phyloP scores from a whole-genome alignment of 2,113 vertebrate species.

The Isichthys henryi region DNA sequence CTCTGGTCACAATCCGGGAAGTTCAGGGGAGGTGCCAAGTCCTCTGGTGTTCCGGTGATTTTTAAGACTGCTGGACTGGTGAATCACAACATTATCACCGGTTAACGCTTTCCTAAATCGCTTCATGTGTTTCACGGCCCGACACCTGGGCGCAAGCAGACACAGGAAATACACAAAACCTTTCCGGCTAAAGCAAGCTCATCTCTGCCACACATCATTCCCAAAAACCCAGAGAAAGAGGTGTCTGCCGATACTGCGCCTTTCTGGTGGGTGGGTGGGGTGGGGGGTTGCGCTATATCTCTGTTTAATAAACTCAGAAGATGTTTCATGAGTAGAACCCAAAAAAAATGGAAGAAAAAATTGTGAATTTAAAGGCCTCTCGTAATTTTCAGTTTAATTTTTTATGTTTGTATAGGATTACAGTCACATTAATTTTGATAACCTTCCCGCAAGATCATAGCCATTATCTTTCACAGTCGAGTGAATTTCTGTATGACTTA shows the following conservation, averaged over 20 bases:
- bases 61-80: slow-evolving; percentile 34
- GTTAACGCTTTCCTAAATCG: slow-evolving; percentile 13
- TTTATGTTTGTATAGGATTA: neutral
- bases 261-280: neutral
- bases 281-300: slow-evolving; percentile 6
- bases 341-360: slow-evolving; percentile 38
- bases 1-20: slow-evolving; percentile 41
- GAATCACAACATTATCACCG: slow-evolving; percentile 14
- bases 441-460: slow-evolving; percentile 14
- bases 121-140: neutral
- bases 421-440: slow-evolving; percentile 10
- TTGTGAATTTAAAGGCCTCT: neutral
- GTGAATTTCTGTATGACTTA: slow-evolving; percentile 1
- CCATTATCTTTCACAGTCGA: slow-evolving; percentile 14
- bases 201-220: neutral
- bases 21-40: slow-evolving; percentile 32
- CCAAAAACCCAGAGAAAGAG: neutral
- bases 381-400: neutral
- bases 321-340: slow-evolving; percentile 29
- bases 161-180: neutral
- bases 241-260: neutral
- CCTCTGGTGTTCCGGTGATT: slow-evolving; percentile 37
- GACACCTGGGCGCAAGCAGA: neutral
- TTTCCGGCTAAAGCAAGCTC: neutral
- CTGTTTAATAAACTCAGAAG: slow-evolving; percentile 31